Conservation (phyloP, 2,113 vertebrate species). For the Steatornis caripensis region DNA sequence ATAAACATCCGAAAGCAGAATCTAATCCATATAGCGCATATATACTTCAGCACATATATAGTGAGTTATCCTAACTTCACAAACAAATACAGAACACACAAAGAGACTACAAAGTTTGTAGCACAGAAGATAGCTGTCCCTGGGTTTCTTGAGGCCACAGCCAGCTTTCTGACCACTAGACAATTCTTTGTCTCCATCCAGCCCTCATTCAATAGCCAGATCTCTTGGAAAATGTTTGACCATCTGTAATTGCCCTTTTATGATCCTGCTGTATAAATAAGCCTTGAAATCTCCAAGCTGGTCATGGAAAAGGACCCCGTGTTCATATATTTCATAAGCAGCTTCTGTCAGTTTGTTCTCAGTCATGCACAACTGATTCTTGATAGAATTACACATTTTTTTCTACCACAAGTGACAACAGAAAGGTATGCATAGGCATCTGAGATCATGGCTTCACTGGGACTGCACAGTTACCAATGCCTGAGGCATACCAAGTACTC, state of each 20-base stretch:
- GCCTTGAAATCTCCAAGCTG: conserved; percentile 24
- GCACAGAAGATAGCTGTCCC: conserved; percentile 3
- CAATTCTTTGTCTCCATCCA: conserved; percentile 6
- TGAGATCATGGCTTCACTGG: neutral
- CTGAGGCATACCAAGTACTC: conserved; percentile 65
- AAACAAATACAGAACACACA: neutral
- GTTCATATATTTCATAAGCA: conserved; percentile 32
- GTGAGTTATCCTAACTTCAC: neutral
- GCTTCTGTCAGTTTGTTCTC: neutral
- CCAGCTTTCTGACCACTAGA: conserved; percentile 15
- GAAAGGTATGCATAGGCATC: neutral
- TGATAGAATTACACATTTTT: neutral
- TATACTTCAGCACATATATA: neutral
- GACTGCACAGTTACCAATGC: neutral
- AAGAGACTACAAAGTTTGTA: neutral
- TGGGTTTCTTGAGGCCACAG: conserved; percentile 27
- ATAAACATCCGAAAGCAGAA: neutral
- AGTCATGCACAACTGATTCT: neutral
- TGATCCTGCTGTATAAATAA: conserved; percentile 33
- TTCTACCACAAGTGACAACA: neutral
- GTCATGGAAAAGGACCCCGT: conserved; percentile 17
- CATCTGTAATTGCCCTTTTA: conserved; percentile 35
- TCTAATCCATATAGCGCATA: neutral
- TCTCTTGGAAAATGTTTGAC: conserved; percentile 36
- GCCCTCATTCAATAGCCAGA: conserved; percentile 17